These are phyloP conservation scores for Akabosia matsudoensis DNA, from an alignment of 1,140 invertebrate species.

Conservation along the genomic window DNA sequence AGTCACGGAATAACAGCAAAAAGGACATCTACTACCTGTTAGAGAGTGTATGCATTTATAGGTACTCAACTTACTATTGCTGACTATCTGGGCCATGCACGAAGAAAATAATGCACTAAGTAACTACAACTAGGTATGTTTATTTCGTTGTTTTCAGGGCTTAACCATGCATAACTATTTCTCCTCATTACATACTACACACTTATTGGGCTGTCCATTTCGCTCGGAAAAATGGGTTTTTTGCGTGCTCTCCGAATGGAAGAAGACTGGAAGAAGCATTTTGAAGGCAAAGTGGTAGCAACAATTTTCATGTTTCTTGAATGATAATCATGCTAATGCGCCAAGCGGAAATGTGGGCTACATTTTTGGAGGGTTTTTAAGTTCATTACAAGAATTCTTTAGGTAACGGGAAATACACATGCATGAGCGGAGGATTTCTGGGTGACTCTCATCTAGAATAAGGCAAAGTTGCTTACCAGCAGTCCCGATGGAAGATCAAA, in stretches of 20 bases:
- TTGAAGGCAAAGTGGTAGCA: not conserved
- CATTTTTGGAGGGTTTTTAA: not conserved
- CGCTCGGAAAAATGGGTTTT: not conserved
- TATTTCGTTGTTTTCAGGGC: too few relatives aligned
- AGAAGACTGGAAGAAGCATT: not conserved
- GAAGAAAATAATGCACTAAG: too few relatives aligned
- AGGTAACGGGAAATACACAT: not conserved
- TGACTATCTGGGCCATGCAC: too few relatives aligned
- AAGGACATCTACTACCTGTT: too few relatives aligned
- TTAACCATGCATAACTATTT: not conserved
- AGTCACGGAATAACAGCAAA: too few relatives aligned
- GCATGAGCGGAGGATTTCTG: too few relatives aligned
- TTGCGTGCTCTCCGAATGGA: constrained; percentile 1
- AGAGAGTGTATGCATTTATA: too few relatives aligned
- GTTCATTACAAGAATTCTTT: not conserved
- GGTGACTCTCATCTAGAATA: too few relatives aligned
- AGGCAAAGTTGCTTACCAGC: too few relatives aligned
- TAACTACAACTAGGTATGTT: too few relatives aligned
- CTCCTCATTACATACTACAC: not conserved
- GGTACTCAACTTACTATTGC: too few relatives aligned
- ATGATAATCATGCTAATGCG: constrained; percentile 17
- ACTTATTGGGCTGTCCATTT: not conserved
- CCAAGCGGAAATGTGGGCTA: constrained; percentile 4
- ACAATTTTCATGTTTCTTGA: constrained; percentile 6
- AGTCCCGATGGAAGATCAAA: too few relatives aligned